Base-by-base conservation (phyloP, 92 coral and sea anemone genomes). In the Porites lobata region DNA sequence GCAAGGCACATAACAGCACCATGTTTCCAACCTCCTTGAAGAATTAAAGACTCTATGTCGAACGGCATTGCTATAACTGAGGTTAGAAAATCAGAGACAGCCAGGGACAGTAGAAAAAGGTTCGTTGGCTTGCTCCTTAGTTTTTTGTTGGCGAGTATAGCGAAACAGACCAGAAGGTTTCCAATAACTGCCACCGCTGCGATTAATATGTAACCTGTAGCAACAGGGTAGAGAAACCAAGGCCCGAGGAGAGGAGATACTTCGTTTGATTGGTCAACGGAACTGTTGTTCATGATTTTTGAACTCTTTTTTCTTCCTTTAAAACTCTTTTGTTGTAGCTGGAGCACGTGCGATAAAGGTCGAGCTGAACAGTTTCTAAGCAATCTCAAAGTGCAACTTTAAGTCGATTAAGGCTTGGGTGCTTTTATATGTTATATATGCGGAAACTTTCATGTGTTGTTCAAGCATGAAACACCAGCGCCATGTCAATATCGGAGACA, bases 1-100 rank as follows among this genome's bases (percentile, higher is more conserved):
- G 90, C 86, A 29, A 86, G 67, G 66, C 98, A 94, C 90, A 92
- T 64, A 51, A 68, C 61, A 63, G 85, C 90, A 5, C 94, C 92
- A 56, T 94, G 98, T 6, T 62, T 50, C 98, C 98, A 94, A 32
- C 38, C 69, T 47, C 94, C 93, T 2, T 76, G 71, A 6, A 89
- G 89, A 8, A 94, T 54, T 14, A 92, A 86, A 43, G 85, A 83
- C n/a, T 94, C 98, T n/a, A 93, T 81, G 80, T 94, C 98, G 52
- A 92, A 81, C 7, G 95, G 95, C 86, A 92, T 78, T 0, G 93
- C 85, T 7, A 92, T 22, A 7, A 83, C 13, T 9, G 84, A 91
- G 6, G 92, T 92, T 17, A 89, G 22, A 38, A 92, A 81, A 69
- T 92, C 95, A 9, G 95, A 92, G 22, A 82, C 32, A 14, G 95